Conservation (phyloP, 2,113 vertebrate genomes). For the Peromyscus polionotus region DNA sequence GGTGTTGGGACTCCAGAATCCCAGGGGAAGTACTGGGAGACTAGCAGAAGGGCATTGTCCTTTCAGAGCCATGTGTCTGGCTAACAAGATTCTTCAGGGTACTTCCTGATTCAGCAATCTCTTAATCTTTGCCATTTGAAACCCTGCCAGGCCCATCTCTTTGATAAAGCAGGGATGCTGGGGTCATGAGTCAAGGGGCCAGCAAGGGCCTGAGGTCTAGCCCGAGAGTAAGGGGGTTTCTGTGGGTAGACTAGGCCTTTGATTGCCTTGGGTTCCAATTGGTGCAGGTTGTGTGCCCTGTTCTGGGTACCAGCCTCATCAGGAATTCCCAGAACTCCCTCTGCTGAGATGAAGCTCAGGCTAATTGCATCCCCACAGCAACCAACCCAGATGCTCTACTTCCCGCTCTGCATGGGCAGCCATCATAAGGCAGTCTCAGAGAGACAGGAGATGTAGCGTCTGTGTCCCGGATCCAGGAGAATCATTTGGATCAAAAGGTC, state of each 20-base stretch:
- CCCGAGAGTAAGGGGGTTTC: not conserved
- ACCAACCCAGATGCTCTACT: conserved; percentile 44
- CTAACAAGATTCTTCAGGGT: not conserved
- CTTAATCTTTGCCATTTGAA: not conserved
- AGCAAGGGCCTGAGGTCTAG: not conserved
- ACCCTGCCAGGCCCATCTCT: not conserved
- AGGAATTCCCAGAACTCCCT: conserved; percentile 70
- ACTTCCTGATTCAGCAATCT: not conserved
- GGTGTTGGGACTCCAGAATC: not conserved
- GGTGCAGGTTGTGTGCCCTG: not conserved
- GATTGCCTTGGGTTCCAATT: not conserved
- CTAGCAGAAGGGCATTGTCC: not conserved
- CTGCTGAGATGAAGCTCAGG: conserved; percentile 40
- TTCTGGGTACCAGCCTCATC: conserved; percentile 32
- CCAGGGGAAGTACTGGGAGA: not conserved
- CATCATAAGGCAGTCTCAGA: not conserved
- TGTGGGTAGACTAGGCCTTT: not conserved
- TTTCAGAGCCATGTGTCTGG: not conserved
- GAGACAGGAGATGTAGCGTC: not conserved
- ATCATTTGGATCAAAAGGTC: not conserved
- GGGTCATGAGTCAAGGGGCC: not conserved
- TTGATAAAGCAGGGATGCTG: not conserved
- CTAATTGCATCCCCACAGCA: conserved; percentile 53
- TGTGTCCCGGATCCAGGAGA: conserved; percentile 16
- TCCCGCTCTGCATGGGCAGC: not conserved